A percentile compares a stretch with the other conserved stretches of the same genome.
Evolutionary conservation across 2,888 invertebrate genomes (phyloP).

Genomic region (Hemithea aestivaria): DNA sequence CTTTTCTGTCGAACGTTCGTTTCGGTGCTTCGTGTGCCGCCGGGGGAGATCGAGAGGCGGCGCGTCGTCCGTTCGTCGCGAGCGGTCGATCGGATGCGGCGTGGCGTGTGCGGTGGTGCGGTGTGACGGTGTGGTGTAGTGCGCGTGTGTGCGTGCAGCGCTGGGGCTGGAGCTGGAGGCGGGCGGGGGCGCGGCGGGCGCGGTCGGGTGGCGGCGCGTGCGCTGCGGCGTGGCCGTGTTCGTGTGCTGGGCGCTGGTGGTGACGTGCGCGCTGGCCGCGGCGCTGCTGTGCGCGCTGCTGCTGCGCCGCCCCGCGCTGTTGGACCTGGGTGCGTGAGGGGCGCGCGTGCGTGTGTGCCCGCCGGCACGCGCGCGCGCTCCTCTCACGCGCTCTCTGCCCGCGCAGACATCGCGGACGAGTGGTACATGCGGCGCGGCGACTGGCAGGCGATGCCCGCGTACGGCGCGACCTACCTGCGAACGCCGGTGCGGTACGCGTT

Average conservation of each 20-base stretch:
- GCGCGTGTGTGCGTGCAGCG: too few relatives aligned
- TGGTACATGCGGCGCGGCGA: slow-evolving; percentile 66
- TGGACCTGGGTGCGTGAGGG: slow-evolving; percentile 56
- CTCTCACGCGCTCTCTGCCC: too few relatives aligned
- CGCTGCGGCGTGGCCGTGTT: slow-evolving; percentile 69
- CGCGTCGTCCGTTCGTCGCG: too few relatives aligned
- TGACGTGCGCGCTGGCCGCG: slow-evolving; percentile 50
- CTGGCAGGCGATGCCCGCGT: slow-evolving; percentile 50
- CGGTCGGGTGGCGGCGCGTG: background rate
- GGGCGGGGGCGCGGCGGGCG: background rate
- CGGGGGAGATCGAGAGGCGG: too few relatives aligned
- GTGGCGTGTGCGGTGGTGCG: too few relatives aligned
- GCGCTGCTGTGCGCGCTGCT: slow-evolving; percentile 48
- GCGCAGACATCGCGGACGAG: slow-evolving; percentile 52
- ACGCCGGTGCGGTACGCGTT: background rate
- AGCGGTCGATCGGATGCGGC: too few relatives aligned
- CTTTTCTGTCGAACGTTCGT: too few relatives aligned
- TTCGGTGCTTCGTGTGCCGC: too few relatives aligned
- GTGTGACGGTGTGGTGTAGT: too few relatives aligned
- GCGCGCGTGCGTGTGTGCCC: background rate
- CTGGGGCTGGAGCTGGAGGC: slow-evolving; percentile 1
- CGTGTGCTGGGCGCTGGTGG: slow-evolving; percentile 64
- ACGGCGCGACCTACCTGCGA: background rate
- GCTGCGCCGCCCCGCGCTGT: slow-evolving; percentile 36
- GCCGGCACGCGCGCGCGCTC: too few relatives aligned